A percentile compares a stretch with the other conserved stretches of the same genome.
Evolutionary conservation across 1,140 invertebrate genomes (phyloP).

Genomic region (Tetramorium alpestre): DNA sequence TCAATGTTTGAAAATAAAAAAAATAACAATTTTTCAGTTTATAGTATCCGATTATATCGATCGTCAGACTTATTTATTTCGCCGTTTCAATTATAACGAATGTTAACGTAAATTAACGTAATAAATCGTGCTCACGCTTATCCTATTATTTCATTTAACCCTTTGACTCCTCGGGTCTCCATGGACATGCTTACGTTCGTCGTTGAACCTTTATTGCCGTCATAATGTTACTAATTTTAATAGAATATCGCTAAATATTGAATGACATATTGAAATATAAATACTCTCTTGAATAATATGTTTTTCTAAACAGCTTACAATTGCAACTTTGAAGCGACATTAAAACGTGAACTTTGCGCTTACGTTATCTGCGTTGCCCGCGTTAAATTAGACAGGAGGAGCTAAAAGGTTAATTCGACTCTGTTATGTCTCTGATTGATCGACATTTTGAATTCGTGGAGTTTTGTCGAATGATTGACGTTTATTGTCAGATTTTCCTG

Average conservation of each 20-base stretch:
- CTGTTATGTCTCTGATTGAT: background rate
- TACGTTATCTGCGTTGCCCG: background rate
- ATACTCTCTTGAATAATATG: constrained; percentile 1
- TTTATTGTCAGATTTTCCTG: constrained; percentile 52
- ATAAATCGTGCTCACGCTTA: background rate
- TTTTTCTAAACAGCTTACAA: constrained; percentile 8
- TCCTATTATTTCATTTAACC: constrained; percentile 10
- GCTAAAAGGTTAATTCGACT: background rate
- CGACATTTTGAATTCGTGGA: background rate
- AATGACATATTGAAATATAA: constrained; percentile 33
- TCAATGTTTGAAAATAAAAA: too few relatives aligned
- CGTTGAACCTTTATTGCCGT: background rate
- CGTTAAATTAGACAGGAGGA: background rate
- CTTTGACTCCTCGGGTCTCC: constrained; percentile 6
- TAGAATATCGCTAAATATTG: constrained; percentile 16
- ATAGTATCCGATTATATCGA: constrained; percentile 3
- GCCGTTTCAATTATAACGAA: background rate
- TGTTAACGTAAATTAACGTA: background rate
- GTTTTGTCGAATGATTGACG: constrained; percentile 10
- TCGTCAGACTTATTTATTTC: background rate
- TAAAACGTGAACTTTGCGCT: constrained; percentile 4
- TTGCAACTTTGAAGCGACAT: background rate
- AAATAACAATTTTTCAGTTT: background rate
- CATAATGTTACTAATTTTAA: constrained; percentile 3
- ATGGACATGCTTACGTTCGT: background rate